phyloP scores from a whole-genome alignment of 2,113 vertebrate species.

The Ahaetulla prasina region DNA sequence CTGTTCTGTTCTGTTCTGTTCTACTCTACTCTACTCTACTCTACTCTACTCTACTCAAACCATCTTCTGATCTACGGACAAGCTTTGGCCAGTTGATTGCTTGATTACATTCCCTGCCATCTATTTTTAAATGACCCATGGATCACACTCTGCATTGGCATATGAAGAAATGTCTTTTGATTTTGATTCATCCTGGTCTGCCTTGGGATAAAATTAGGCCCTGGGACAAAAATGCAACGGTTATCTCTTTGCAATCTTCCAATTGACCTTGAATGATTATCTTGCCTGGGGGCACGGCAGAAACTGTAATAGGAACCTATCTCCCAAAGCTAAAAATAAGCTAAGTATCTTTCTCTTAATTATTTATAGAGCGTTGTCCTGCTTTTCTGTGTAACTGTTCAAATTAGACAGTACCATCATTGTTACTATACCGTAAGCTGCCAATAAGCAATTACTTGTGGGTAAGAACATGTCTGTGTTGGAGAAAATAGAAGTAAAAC shows the following conservation, averaged over 20 bases:
- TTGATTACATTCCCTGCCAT: background rate
- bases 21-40: no score
- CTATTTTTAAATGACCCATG: background rate
- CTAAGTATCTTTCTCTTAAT: conserved; percentile 54
- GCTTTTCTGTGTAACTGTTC: conserved; percentile 26
- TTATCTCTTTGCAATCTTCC: conserved; percentile 15
- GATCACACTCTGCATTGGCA: background rate
- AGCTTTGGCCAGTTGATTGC: background rate
- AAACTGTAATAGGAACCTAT: conserved; percentile 48
- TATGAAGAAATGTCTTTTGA: accelerated
- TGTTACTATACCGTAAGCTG: background rate
- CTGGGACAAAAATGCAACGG: background rate
- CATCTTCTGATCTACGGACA: background rate
- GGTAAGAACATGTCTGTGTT: background rate
- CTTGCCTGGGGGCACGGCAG: conserved; percentile 23
- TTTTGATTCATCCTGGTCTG: background rate
- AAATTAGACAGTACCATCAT: conserved; percentile 13
- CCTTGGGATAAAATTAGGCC: background rate
- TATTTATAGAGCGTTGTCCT: conserved; percentile 52
- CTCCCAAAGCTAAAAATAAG: conserved; percentile 35
- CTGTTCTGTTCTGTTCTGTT: no score
- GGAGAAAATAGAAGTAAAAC: no score
- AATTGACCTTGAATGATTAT: conserved; percentile 41
- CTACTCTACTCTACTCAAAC: no score
- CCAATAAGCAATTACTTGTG: background rate